Base-by-base conservation (phyloP, 2,888 invertebrate genomes). In the Yponomeuta evonymella region DNA sequence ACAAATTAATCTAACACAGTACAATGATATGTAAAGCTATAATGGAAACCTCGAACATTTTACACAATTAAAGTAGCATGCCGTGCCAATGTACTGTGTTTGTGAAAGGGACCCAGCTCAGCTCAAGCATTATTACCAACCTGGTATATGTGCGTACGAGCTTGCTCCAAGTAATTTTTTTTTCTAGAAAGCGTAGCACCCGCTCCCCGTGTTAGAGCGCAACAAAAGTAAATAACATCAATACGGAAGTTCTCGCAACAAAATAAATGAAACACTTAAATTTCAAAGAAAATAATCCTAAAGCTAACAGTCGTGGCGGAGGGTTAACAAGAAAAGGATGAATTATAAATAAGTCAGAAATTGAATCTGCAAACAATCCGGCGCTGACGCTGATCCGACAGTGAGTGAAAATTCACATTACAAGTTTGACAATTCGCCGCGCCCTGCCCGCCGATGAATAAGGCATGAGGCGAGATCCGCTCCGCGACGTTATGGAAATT, bases 281-380 rank as follows among this genome's bases (percentile, higher is more conserved):
- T 66, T 66, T 43, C 10, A 23, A 67, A 97, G 58, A 69, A 30
- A 69, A 58, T 58, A 58, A 69, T 69, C 69, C 15, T 30, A 48
- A 48, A 58, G 48, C 68, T 63, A 68, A 62, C 71, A 43, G 67
- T 23, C 10, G n/a, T 43, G 48, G n/a, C 4, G 48, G 72, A 75
- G 71, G 69, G 73, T 73, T 75, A 75, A 75, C 76, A 75, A 74
- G 73, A 71, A 72, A 72, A 70, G 71, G 71, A 74, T 76, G 75
- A 75, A 76, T 76, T 72, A 74, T 75, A 75, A 77, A 76, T 77
- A 74, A 76, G 73, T 71, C 73, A 76, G 74, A 76, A 77, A 77
- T 76, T 76, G 75, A 75, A 76, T 76, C 75, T 70, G 36, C 70
- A 71, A 77, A 76, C 78, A 75, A 77, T 78, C 73, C 73, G 73